These are phyloP conservation scores for Willisornis vidua DNA, from an alignment of 2,113 vertebrate species.

Conservation along the genomic window DNA sequence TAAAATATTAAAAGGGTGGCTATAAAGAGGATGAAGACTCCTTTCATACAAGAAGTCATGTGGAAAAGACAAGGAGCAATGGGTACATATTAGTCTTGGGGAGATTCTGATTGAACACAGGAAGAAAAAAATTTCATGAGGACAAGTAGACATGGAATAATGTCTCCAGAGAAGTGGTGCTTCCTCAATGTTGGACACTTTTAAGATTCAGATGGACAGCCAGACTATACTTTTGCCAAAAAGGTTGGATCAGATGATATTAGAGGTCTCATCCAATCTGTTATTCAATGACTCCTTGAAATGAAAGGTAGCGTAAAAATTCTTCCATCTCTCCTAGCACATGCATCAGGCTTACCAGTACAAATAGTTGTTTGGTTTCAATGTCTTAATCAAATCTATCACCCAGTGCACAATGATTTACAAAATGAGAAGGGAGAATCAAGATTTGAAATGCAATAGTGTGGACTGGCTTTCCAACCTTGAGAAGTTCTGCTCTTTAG, in stretches of 20 bases:
- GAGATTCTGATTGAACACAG: background rate
- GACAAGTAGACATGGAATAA: background rate
- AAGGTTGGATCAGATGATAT: background rate
- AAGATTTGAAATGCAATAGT: background rate
- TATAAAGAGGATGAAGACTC: background rate
- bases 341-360: background rate
- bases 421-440: background rate
- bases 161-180: background rate
- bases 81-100: background rate
- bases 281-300: background rate
- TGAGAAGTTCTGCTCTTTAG: background rate
- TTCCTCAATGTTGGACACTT: background rate
- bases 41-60: fast-evolving
- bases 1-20: background rate
- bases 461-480: background rate
- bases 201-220: background rate
- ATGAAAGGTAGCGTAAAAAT: background rate
- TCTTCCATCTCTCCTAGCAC: background rate
- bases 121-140: background rate
- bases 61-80: background rate
- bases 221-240: background rate
- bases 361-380: background rate
- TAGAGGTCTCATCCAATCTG: background rate
- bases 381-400: background rate
- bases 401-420: background rate